phyloP scores from a whole-genome alignment of 2,113 vertebrate genomes.

The Anoura caudifer region DNA sequence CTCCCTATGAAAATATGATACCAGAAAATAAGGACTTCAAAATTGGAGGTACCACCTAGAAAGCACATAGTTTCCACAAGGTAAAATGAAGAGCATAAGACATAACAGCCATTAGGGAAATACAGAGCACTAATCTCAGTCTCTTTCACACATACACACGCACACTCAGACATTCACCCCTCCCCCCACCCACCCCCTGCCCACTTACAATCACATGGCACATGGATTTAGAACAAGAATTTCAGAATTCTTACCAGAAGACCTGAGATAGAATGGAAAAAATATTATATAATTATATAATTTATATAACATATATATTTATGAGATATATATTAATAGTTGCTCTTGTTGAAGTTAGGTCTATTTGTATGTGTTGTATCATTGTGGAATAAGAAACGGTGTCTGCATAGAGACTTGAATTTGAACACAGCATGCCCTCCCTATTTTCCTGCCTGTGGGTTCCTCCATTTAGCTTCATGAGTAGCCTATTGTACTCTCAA shows the following conservation, averaged over 20 bases:
- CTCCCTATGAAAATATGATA: background rate
- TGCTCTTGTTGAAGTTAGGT: background rate
- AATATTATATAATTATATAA: background rate
- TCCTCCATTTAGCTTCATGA: background rate
- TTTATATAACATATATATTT: background rate
- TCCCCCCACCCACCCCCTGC: background rate
- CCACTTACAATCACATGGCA: background rate
- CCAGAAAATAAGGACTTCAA: background rate
- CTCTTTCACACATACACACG: background rate
- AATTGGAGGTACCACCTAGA: background rate
- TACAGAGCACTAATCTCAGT: background rate
- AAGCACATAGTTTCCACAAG: background rate
- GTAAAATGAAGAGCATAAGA: background rate
- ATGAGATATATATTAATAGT: background rate
- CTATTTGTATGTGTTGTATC: background rate
- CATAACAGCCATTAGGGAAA: background rate
- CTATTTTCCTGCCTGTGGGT: background rate
- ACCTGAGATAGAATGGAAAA: background rate
- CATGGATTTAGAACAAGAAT: constrained; percentile 5
- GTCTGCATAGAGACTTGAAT: background rate
- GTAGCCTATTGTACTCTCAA: background rate
- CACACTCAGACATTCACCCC: background rate
- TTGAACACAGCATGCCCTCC: background rate
- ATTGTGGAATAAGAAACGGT: background rate
- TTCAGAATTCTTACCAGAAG: background rate